phyloP scores from a whole-genome alignment of 2,797 vertebrate genomes.

The Aeoliscus strigatus region DNA sequence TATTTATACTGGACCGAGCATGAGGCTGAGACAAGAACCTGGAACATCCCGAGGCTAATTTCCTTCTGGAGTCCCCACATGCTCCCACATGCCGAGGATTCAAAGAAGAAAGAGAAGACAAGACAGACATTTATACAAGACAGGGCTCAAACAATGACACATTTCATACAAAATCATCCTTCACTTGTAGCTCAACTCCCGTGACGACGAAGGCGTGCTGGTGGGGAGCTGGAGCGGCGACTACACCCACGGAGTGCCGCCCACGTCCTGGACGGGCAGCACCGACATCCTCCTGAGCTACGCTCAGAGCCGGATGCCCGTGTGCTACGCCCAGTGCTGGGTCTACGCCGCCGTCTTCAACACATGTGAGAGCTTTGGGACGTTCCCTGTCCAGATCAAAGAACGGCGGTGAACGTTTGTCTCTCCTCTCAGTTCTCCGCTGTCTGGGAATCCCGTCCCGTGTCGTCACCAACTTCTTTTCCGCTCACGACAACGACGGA shows the following conservation, averaged over 20 bases:
- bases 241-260: slow-evolving; percentile 84
- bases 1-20: no score
- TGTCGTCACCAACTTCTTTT: slow-evolving; percentile 88
- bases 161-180: no score
- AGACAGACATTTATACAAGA: no score
- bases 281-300: slow-evolving; percentile 89
- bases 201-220: slow-evolving; percentile 87
- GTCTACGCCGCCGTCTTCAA: slow-evolving; percentile 96
- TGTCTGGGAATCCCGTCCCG: slow-evolving; percentile 90
- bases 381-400: no score
- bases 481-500: slow-evolving; percentile 92
- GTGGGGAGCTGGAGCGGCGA: slow-evolving; percentile 87
- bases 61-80: no score
- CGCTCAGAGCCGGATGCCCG: slow-evolving; percentile 68
- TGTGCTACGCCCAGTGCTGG: slow-evolving; percentile 93
- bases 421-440: slow-evolving; percentile 79
- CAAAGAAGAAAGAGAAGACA: no score
- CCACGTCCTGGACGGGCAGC: slow-evolving; percentile 94
- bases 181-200: slow-evolving; percentile 85
- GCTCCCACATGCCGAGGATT: no score
- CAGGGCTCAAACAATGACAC: not conserved
- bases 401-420: not conserved
- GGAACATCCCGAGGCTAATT: no score
- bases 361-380: slow-evolving; percentile 78
- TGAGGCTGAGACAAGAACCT: no score